Percentiles rank a stretch among this genome's conserved stretches.
Evolutionary conservation across 1,140 invertebrate genomes (phyloP).

Genomic region (Neodiprion pinetum): DNA sequence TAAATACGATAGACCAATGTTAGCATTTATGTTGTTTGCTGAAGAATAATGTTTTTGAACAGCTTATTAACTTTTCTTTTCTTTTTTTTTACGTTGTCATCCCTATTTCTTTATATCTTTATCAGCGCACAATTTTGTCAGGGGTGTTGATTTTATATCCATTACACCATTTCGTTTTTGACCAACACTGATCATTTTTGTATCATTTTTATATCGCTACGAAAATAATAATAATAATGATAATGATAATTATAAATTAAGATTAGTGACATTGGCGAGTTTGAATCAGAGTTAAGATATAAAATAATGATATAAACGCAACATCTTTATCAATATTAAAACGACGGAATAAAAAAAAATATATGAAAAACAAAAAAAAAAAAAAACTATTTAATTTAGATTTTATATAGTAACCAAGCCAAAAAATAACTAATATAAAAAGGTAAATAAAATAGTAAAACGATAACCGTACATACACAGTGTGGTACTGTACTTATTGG

Average conservation of each 20-base stretch:
- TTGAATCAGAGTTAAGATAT: slow-evolving; percentile 4
- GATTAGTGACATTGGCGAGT: not conserved
- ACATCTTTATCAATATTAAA: not conserved
- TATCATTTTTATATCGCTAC: slow-evolving; percentile 8
- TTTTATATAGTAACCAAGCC: slow-evolving; percentile 53
- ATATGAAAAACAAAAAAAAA: not conserved
- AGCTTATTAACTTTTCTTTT: not conserved
- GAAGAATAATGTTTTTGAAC: not conserved
- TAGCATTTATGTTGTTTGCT: not conserved
- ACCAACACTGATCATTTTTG: slow-evolving; percentile 3
- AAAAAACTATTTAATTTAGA: slow-evolving; percentile 47
- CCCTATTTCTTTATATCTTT: not conserved
- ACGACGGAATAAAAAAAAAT: not conserved
- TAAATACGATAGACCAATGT: slow-evolving; percentile 1
- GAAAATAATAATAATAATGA: not conserved
- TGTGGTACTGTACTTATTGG: slow-evolving; percentile 23
- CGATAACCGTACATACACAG: slow-evolving; percentile 15
- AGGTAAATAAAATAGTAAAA: slow-evolving; percentile 21
- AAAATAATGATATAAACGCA: slow-evolving; percentile 17
- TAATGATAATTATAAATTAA: not conserved
- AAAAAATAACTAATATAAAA: slow-evolving; percentile 48
- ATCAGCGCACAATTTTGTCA: slow-evolving; percentile 1
- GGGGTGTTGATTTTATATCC: not conserved
- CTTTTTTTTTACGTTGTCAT: not conserved
- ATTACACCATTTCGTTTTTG: not conserved